Evolutionary conservation across 2,113 vertebrate genomes (phyloP), one percentile per base, ranked within the genome.

Genomic region (Rhipidura dahli): DNA sequence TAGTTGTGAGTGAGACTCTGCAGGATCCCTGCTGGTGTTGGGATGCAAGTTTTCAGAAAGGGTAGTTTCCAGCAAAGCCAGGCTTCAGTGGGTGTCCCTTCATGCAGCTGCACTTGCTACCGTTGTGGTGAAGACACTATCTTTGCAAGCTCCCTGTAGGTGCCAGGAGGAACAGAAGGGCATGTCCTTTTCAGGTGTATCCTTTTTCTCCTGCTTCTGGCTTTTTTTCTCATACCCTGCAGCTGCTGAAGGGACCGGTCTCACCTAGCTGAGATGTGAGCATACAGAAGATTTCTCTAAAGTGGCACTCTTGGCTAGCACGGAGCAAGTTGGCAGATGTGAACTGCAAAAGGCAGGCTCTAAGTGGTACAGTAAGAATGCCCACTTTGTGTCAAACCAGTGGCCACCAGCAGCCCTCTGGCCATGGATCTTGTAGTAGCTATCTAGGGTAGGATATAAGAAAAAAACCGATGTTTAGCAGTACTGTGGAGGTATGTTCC

Each of bases 111-210:
- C 30, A 23, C 27, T 85, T 83, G 44, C 15, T 79, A 56, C 6
- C 30, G 5, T 7, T 51, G 28, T 27, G 40, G 24, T 2, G 0
- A 59, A 88, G 44, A 17, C 0, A 0, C 4, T 42, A 4, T 18
- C 19, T 50, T 50, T 85, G 73, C 26, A 59, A 85, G 16, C 14
- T 76, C 23, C n/a, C 13, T 64, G 40, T 31, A 35, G 30, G 13
- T 2, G 1, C 33, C 17, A 13, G 24, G 20, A 69, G 24, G n/a
- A 39, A 77, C 35, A 66, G 69, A 84, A 83, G 44, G n/a, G 17
- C 10, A 22, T 18, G 19, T 75, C 18, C 24, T 61, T 77, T 54
- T 47, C 64, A 51, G 8, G 12, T 51, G 19, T 31, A 11, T 61
- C 22, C 8, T 11, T 49, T 64, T 39, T 45, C 26, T 89, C 31